Conservation (phyloP, 53 echinoderm and acorn worm species). For the Temnopleurus reevesii region DNA sequence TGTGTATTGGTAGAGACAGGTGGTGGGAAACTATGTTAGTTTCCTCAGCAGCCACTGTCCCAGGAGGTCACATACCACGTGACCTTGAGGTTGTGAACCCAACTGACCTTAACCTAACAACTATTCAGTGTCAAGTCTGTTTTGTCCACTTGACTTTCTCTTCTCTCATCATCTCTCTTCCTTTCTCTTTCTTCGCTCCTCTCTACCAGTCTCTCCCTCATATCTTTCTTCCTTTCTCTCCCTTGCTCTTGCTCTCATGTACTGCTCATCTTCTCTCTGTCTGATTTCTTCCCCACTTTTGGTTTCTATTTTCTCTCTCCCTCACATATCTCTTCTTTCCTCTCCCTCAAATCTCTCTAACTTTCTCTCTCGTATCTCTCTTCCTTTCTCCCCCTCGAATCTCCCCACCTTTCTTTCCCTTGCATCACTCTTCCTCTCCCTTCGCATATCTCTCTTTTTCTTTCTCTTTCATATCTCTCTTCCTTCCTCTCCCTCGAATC, state of each 20-base stretch:
- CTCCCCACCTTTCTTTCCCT: no score
- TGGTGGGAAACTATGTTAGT: background rate
- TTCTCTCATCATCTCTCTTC: background rate
- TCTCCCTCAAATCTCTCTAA: background rate
- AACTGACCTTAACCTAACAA: background rate
- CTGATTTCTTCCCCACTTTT: background rate
- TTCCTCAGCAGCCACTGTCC: background rate
- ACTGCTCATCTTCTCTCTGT: background rate
- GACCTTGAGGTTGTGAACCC: conserved; percentile 6
- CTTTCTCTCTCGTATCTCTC: background rate
- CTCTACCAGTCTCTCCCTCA: background rate
- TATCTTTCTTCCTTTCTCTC: background rate
- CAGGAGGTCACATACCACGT: conserved; percentile 38
- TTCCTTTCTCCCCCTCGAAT: no score
- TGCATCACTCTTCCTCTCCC: no score
- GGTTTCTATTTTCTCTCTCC: background rate
- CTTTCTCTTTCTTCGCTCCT: background rate
- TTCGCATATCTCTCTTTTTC: no score
- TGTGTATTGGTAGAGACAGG: background rate
- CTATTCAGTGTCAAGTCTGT: conserved; percentile 41
- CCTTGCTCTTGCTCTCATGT: no score
- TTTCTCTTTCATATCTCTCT: no score
- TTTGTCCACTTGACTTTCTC: conserved; percentile 31
- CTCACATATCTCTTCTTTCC: background rate
- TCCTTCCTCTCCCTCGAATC: no score